Evolutionary conservation across 2,797 vertebrate species (phyloP), one percentile per base, ranked within the genome.

Genomic region (Gymnopithys bicolor): DNA sequence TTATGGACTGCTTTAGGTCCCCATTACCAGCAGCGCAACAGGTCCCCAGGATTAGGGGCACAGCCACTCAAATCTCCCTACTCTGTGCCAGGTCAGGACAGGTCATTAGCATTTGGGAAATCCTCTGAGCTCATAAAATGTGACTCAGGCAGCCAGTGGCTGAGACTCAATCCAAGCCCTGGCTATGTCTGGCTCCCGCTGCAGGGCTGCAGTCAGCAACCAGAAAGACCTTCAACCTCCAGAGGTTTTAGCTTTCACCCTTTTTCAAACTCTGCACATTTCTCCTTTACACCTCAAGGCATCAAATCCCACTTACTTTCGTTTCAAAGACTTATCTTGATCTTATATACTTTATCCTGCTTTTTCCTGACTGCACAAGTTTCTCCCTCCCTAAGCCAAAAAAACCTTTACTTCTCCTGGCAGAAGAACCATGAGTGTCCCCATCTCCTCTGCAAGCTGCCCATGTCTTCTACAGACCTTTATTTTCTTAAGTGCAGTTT

Each of bases 121-220:
- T 7, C 9, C 43, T 33, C 41, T 1, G 1, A 48, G 21, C 5
- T 41, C 32, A 25, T 30, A 49, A 67, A 63, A 49, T 0, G 1
- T 33, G 25, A 49, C 7, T 30, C 35, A 27, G 51, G 21, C 35
- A 77, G 30, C n/a, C 59, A 35, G 37, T 0, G 2, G 28, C 41
- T 33, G 45, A 60, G 55, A n/a, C 0, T 1, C 0, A 13, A 33
- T 59, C 9, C 6, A 7, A 27, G 81, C 6, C 1, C 24, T 16
- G 25, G 17, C 70, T 71, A 7, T 59, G 45, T 23, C 63, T 32
- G 23, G 46, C 53, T 23, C 37, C 14, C 0, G 1, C 39, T 1
- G 1, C 22, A 35, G 33, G 28, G 37, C 63, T 79, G 33, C 55
- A 48, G 27, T 8, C 9, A 30, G 46, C 14, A 70, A 12, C 27